These are phyloP conservation scores for Toxotes chatareus DNA, from an alignment of 2,113 vertebrate genomes.

Conservation along the genomic window DNA sequence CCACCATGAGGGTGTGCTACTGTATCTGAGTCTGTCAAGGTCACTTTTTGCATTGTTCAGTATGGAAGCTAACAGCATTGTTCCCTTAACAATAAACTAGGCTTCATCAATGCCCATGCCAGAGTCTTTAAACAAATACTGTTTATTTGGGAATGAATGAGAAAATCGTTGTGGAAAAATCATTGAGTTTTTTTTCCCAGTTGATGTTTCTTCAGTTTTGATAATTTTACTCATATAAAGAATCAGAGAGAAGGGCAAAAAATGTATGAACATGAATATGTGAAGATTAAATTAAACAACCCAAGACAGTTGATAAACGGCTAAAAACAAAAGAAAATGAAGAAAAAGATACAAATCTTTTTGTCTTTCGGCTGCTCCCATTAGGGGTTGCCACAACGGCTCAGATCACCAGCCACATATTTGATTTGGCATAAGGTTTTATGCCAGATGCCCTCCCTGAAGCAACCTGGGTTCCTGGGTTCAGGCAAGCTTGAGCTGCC, in stretches of 20 bases:
- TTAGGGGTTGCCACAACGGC: too few relatives aligned
- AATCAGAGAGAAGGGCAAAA: background rate
- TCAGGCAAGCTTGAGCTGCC: too few relatives aligned
- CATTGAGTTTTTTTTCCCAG: background rate
- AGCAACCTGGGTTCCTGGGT: too few relatives aligned
- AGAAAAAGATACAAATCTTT: background rate
- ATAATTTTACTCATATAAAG: background rate
- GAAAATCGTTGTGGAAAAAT: background rate
- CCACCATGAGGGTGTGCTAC: conserved; percentile 53
- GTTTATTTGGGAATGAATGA: background rate
- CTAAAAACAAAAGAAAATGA: background rate
- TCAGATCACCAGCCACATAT: too few relatives aligned
- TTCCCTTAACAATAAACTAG: conserved; percentile 29
- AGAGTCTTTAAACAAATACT: background rate
- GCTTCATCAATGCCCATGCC: conserved; percentile 27
- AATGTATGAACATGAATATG: background rate
- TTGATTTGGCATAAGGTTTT: too few relatives aligned
- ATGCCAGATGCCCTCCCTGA: too few relatives aligned
- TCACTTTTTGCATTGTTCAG: conserved; percentile 69
- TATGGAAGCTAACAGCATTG: conserved; percentile 13
- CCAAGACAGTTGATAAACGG: background rate
- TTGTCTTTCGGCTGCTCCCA: too few relatives aligned
- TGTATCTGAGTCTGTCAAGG: conserved; percentile 72
- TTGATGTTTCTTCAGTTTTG: background rate
- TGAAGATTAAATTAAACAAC: background rate